Percentiles rank a stretch among this genome's conserved stretches.
These are phyloP conservation scores for Montipora capricornis DNA, from an alignment of 64 coral and sea anemone genomes.

Conservation along the genomic window DNA sequence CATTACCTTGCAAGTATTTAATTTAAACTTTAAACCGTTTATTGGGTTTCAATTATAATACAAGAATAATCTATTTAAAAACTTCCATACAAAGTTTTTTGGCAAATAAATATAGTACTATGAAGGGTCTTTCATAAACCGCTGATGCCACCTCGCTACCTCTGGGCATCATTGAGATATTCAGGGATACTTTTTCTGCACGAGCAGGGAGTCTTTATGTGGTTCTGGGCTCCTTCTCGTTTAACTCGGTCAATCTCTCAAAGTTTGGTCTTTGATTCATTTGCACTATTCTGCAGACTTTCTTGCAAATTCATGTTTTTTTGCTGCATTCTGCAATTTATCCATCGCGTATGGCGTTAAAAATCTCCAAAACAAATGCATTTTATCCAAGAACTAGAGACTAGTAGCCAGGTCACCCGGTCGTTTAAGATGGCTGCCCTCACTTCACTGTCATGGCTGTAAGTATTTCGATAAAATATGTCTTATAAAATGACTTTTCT, in stretches of 20 bases:
- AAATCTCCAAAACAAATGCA: background rate
- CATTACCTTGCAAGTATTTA: conserved; percentile 4
- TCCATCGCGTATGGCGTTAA: too few relatives aligned
- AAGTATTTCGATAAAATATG: conserved; percentile 33
- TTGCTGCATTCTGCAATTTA: background rate
- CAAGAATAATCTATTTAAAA: too few relatives aligned
- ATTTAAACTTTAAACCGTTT: too few relatives aligned
- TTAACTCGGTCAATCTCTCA: conserved; percentile 32
- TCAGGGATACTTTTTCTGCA: conserved; percentile 1
- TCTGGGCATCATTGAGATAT: conserved; percentile 42
- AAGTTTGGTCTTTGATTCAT: conserved; percentile 1
- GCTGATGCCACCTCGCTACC: conserved; percentile 34
- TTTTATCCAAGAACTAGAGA: background rate
- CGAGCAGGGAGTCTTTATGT: background rate
- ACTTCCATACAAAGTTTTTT: conserved; percentile 43
- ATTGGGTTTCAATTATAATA: too few relatives aligned
- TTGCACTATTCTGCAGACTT: conserved; percentile 1
- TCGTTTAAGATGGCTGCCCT: conserved; percentile 17
- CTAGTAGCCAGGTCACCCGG: conserved; percentile 6
- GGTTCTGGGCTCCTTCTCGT: background rate
- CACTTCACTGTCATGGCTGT: conserved; percentile 19
- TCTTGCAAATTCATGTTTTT: background rate
- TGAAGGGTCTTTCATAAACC: conserved; percentile 45
- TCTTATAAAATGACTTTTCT: background rate
- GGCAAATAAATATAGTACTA: conserved; percentile 34